Base-by-base conservation (phyloP, 2,888 invertebrate species). In the Coecobrya sp. region DNA sequence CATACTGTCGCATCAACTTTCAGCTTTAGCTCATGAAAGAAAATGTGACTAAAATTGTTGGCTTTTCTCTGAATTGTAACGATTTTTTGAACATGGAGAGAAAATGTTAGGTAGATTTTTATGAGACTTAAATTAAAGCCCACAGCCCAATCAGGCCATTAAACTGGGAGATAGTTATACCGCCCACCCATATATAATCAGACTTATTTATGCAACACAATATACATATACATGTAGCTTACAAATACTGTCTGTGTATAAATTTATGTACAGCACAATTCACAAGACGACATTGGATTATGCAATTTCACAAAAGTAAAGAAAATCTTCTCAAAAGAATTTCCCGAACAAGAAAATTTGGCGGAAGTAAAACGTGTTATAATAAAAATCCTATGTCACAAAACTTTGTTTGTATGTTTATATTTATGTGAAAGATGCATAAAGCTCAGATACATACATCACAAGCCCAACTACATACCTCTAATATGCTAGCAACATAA, bases 1-100 rank as follows among this genome's bases (percentile, higher is more conserved):
- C 19, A n/a, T n/a, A 19, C n/a, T n/a, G 55, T n/a, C 4, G 27
- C 81, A 81, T 62, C 62, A 84, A 84, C 42, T 79, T 79, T 79
- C 30, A 49, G 52, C 49, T 55, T 62, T 36, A 36, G 30, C 62
- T 30, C 25, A 36, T 25, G 25, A 45, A 36, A 25, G 36, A 11
- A 13, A 36, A 73, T 52, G 73, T 68, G 85, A 45, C 25, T 25
- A 68, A 84, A 70, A 25, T 79, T 52, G 49, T 86, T 86, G 86
- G 86, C 11, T 86, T 62, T 85, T 70, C 45, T 65, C 45, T 65
- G 45, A 65, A 85, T 85, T 62, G 55, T 65, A 65, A 65, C 25
- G 55, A 19, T 68, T 68, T 30, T 68, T 30, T 68, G 30, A 68
- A 27, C 68, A 25, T 25, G 62, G 25, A 1, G 30, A 68, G 3